Base-by-base conservation (phyloP, 2,888 invertebrate genomes). In the Aphrophora alni region DNA sequence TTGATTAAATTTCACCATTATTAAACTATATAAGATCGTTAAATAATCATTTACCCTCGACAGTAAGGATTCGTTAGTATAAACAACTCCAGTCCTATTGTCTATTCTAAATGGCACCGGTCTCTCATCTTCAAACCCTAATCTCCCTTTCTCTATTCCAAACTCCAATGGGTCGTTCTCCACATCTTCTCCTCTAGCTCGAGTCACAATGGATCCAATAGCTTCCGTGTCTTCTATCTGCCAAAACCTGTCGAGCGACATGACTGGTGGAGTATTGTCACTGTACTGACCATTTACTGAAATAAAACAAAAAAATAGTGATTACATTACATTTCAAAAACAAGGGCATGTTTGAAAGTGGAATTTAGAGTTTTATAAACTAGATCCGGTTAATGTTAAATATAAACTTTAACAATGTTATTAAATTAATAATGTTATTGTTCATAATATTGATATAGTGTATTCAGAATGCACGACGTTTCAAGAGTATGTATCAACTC, bases 21-120 rank as follows among this genome's bases (percentile, higher is more conserved):
- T n/a, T n/a, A n/a, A n/a, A n/a, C n/a, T n/a, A n/a, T n/a, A n/a
- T n/a, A n/a, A n/a, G n/a, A n/a, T n/a, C n/a, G n/a, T n/a, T n/a
- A n/a, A n/a, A n/a, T n/a, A n/a, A n/a, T n/a, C n/a, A n/a, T n/a
- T 91, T 89, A 96, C 96, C 90, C 93, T 91, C 87, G 94, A 94
- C 85, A 88, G 88, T 38, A 97, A 90, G 0, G 95, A 93, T 86
- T 95, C 93, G 86, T 95, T 96, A 75, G 96, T 91, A 85, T 92
- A 93, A 77, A 97, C 94, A 5, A 92, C 92, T 38, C 97, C 97
- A 0, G 93, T 94, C 3, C 89, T 89, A 51, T 92, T 91, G 88
- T 97, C 92, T 82, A 97, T 96, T 71, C 90, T 89, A 87, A 97
- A 97, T 0, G 96, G 96, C 26, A 94, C 89, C 4, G 91, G 91